A percentile compares a stretch with the other conserved stretches of the same genome.
Evolutionary conservation across 1,140 invertebrate species (phyloP).

Genomic region (Sitobion miscanthi): DNA sequence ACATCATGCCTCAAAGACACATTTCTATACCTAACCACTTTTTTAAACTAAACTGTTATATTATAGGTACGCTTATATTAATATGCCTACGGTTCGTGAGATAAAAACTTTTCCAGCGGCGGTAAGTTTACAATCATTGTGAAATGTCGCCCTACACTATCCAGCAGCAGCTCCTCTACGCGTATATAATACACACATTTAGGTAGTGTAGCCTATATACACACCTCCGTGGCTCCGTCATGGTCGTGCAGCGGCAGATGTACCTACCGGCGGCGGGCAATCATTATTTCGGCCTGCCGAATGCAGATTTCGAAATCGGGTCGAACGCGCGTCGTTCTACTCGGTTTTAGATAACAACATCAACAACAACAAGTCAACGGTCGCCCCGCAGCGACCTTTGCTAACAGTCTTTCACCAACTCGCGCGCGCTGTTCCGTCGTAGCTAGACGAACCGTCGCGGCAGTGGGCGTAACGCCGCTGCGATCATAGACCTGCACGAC

Average conservation of each 20-base stretch:
- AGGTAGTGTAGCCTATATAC: background rate
- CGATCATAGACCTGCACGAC: background rate
- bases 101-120: background rate
- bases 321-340: background rate
- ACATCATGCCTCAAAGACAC: background rate
- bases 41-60: background rate
- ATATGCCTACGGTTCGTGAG: background rate
- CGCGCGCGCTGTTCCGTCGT: background rate
- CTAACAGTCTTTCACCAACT: background rate
- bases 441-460: background rate
- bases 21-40: background rate
- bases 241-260: background rate
- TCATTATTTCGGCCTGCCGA: background rate
- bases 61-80: background rate
- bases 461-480: background rate
- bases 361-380: background rate
- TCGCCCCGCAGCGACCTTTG: background rate
- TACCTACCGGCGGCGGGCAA: background rate
- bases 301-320: constrained; percentile 3
- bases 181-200: background rate
- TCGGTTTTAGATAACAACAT: background rate
- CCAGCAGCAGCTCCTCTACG: background rate
- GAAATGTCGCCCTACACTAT: background rate
- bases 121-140: background rate
- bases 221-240: background rate